These are phyloP conservation scores for Myotis myotis DNA, from an alignment of 2,797 vertebrate species.

Conservation along the genomic window DNA sequence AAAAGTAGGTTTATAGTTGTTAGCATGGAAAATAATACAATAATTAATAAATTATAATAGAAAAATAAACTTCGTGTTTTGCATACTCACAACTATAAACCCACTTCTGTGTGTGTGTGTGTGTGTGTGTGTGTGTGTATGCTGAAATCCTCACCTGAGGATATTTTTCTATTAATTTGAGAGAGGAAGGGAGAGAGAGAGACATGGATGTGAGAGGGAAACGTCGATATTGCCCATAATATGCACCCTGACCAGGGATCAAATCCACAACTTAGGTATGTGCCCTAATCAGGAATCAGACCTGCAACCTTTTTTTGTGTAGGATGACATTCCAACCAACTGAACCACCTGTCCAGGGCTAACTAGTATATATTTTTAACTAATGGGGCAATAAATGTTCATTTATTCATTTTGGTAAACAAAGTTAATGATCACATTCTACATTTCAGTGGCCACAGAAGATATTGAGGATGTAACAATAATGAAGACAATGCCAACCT, in stretches of 20 bases:
- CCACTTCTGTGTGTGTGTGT: neutral
- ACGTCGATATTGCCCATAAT: neutral
- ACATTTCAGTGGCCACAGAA: neutral
- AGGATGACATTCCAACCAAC: neutral
- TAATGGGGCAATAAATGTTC: neutral
- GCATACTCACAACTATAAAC: neutral
- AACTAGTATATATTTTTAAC: neutral
- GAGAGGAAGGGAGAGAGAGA: neutral
- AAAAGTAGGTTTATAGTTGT: neutral
- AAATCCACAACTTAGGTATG: neutral
- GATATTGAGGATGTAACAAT: neutral
- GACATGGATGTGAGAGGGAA: neutral
- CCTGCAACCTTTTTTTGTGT: neutral
- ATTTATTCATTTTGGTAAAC: conserved; percentile 3
- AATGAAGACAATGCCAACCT: neutral
- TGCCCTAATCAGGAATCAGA: neutral
- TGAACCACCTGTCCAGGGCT: neutral
- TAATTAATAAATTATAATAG: no score
- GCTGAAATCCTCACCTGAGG: neutral
- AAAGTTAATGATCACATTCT: neutral
- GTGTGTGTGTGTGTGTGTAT: no score
- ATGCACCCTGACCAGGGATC: no score
- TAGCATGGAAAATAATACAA: neutral
- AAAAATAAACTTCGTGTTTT: neutral
- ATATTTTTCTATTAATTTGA: neutral